Base-by-base conservation (phyloP, 2,113 vertebrate genomes). In the Gadus macrocephalus region DNA sequence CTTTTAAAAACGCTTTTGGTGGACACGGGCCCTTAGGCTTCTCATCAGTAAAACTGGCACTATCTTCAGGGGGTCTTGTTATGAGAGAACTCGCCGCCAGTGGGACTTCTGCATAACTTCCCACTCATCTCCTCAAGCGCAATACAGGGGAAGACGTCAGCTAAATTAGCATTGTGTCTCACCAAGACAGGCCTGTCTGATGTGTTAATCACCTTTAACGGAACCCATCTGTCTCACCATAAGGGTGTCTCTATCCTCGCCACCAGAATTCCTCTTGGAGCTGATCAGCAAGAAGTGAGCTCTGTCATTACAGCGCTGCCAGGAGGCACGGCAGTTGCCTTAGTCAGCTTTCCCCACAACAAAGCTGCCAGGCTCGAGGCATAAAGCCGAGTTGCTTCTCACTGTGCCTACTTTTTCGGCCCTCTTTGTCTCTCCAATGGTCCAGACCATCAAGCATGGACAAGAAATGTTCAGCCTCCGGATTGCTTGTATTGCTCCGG, bases 361-460 rank as follows among this genome's bases (percentile, higher is more conserved):
- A 82, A 15, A 5, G 68, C 20, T 1, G 2, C 68, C 65, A 6
- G 75, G 55, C 8, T 73, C 42, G 0, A 82, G 70, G 15, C 16
- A 22, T 3, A 62, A 31, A 61, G 73, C 73, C 17, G 56, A 69
- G 19, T 68, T 71, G 12, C 64, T 64, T 31, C 65, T 70, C 0
- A 76, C 77, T 56, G 74, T 80, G 2, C 80, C 80, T 4, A 77
- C 17, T 35, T 69, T 80, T 4, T 63, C 64, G 60, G 77, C 71
- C 31, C 0, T 53, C 49, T 0, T 61, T 70, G 25, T 3, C 25
- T 2, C 25, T 25, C 25, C 77, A 82, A 0, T 11, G 38, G 27
- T 65, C 61, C 35, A 78, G 12, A 15, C 74, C 74, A 4, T 70
- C 53, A 3, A 79, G 63, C 56, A 77, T 65, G 3, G 66, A 70